Evolutionary conservation across 2,797 vertebrate species (phyloP).

Genomic region (Gymnothorax reevesii): DNA sequence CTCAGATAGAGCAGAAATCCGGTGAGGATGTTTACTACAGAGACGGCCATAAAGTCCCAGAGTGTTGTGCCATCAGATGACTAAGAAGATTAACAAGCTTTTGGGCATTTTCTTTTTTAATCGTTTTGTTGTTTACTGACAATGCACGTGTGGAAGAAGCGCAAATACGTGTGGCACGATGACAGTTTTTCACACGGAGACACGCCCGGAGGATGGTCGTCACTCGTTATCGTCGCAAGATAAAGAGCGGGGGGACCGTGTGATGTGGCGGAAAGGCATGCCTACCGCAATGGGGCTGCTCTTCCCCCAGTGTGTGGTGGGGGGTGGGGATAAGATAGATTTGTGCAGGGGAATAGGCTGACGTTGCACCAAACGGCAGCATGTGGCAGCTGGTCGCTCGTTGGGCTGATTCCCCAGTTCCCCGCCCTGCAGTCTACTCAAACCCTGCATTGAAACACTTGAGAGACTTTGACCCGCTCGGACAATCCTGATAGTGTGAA

Average conservation of each 20-base stretch:
- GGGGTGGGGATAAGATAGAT: neutral
- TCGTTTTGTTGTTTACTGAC: neutral
- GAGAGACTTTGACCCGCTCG: slow-evolving; percentile 17
- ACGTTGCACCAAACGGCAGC: neutral
- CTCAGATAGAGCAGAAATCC: slow-evolving; percentile 45
- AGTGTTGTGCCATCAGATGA: slow-evolving; percentile 32
- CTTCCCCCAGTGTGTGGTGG: neutral
- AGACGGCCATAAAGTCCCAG: slow-evolving; percentile 46
- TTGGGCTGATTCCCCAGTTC: neutral
- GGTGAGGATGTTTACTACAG: slow-evolving; percentile 49
- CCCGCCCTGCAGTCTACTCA: neutral
- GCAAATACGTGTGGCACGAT: neutral
- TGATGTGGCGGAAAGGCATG: neutral
- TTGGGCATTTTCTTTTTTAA: neutral
- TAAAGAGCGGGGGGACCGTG: neutral
- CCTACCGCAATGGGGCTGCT: neutral
- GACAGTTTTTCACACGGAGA: neutral
- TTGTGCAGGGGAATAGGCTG: neutral
- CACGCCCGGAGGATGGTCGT: neutral
- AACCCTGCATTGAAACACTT: slow-evolving; percentile 27
- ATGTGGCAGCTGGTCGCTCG: neutral
- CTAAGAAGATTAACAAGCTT: slow-evolving; percentile 29
- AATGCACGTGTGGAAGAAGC: neutral
- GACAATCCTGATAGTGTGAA: slow-evolving; percentile 30
- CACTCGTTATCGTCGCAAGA: neutral